Evolutionary conservation across 1,140 invertebrate species (phyloP), one percentile per base, ranked within the genome.

Genomic region (Schlechtendalia chinensis): DNA sequence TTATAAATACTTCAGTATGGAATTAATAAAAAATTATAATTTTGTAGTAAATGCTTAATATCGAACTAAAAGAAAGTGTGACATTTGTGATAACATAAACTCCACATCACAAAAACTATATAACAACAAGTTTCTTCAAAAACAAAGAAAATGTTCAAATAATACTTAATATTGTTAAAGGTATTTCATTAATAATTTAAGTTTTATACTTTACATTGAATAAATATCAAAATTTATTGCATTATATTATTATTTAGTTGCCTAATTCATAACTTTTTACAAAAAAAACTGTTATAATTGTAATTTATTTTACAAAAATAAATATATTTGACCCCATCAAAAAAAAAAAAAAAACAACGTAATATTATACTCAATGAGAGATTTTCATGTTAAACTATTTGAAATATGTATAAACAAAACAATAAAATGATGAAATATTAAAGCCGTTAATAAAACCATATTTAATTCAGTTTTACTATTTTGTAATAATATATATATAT

Each of bases 161-260:
- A 79, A 79, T 79, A 50, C 58, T 63, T 79, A 79, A 79, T 79
- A 79, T 77, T 63, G 58, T 27, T 50, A 39, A 63, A 79, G 58
- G 16, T 22, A 79, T 59, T 45, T 63, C 75, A 61, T 63, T 79
- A 79, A 59, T 79, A 61, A 79, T 58, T 27, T 79, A 61, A 79
- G 75, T 59, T 79, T 61, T 63, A 39, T 50, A 19, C 39, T 63
- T 61, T 58, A 63, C 75, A 63, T 54, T 19, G 24, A 72, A 72
- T 29, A 29, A 19, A 72, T 47, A 54, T 79, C 17, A 22, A 63
- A 50, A 79, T 79, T 79, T 79, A 79, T 79, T 79, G 50, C 58
- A 63, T 32, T n/a, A n/a, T n/a, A n/a, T n/a, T n/a, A n/a, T n/a
- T n/a, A n/a, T 39, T 39, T 63, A 79, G 75, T 79, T 79, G 22